These are phyloP conservation scores for Coptotermes formosanus DNA, from an alignment of 1,140 invertebrate genomes.

Conservation along the genomic window DNA sequence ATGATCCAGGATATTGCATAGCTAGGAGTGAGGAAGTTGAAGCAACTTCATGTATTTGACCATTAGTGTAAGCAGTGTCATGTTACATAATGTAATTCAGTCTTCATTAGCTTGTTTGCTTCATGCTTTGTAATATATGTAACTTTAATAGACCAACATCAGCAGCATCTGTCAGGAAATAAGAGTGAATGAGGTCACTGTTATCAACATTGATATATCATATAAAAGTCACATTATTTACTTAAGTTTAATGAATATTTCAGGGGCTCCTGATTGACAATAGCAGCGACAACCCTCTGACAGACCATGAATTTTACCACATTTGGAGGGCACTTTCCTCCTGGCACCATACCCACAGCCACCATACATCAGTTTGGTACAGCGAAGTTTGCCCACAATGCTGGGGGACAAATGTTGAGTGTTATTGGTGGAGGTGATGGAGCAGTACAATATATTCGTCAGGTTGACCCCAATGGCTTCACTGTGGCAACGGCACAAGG, in stretches of 20 bases:
- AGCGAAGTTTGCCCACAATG: constrained; percentile 63
- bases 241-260: not conserved
- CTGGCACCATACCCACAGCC: constrained; percentile 59
- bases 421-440: constrained; percentile 61
- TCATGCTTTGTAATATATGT: not conserved
- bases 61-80: not conserved
- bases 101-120: not conserved
- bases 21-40: not conserved
- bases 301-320: constrained; percentile 69
- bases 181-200: constrained; percentile 22
- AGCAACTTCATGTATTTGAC: not conserved
- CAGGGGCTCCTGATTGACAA: not conserved
- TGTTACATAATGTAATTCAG: not conserved
- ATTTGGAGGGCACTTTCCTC: constrained; percentile 61
- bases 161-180: not conserved
- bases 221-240: not conserved
- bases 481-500: constrained; percentile 38
- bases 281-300: not conserved
- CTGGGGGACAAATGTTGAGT: constrained; percentile 56
- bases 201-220: not conserved
- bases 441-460: constrained; percentile 71
- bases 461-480: constrained; percentile 59
- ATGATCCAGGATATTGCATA: not conserved
- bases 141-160: not conserved
- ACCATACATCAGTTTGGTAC: constrained; percentile 66